These are phyloP conservation scores for Ammodytes dubius DNA, from an alignment of 2,113 vertebrate species.

Conservation along the genomic window DNA sequence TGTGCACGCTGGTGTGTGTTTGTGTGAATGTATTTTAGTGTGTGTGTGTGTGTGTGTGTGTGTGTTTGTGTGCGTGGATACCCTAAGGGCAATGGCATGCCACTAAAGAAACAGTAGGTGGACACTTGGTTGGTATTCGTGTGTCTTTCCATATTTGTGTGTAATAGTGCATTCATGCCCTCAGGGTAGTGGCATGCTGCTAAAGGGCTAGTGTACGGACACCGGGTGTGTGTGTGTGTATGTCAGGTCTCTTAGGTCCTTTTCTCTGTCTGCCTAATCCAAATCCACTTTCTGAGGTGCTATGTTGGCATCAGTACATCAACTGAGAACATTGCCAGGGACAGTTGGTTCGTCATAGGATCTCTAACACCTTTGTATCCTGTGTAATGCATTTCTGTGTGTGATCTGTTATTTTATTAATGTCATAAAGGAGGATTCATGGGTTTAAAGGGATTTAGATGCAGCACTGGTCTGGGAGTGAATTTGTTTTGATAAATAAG, in stretches of 20 bases:
- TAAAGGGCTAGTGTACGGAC: slow-evolving; percentile 70
- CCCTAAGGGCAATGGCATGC: slow-evolving; percentile 72
- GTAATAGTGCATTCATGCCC: slow-evolving; percentile 60
- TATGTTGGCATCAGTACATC: slow-evolving; percentile 61
- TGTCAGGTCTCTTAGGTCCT: slow-evolving; percentile 76
- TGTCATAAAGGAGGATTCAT: background rate
- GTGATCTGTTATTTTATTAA: slow-evolving; percentile 45
- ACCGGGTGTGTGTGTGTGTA: slow-evolving; percentile 65
- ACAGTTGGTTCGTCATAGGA: slow-evolving; percentile 44
- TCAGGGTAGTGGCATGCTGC: slow-evolving; percentile 75
- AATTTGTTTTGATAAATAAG: background rate
- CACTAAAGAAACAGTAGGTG: slow-evolving; percentile 74
- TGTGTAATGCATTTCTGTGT: slow-evolving; percentile 30
- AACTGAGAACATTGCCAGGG: slow-evolving; percentile 59
- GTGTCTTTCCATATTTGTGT: slow-evolving; percentile 46
- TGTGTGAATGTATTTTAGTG: slow-evolving; percentile 34
- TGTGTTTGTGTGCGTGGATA: slow-evolving; percentile 45
- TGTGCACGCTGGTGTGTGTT: slow-evolving; percentile 50
- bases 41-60: slow-evolving; percentile 22
- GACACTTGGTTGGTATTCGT: slow-evolving; percentile 66
- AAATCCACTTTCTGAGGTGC: slow-evolving; percentile 73
- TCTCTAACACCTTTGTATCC: slow-evolving; percentile 59
- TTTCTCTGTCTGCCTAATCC: slow-evolving; percentile 69
- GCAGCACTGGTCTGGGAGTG: background rate
- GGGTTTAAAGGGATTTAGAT: background rate